phyloP scores from a whole-genome alignment of 1,140 invertebrate genomes.

The Caenorhabditis tropicalis region DNA sequence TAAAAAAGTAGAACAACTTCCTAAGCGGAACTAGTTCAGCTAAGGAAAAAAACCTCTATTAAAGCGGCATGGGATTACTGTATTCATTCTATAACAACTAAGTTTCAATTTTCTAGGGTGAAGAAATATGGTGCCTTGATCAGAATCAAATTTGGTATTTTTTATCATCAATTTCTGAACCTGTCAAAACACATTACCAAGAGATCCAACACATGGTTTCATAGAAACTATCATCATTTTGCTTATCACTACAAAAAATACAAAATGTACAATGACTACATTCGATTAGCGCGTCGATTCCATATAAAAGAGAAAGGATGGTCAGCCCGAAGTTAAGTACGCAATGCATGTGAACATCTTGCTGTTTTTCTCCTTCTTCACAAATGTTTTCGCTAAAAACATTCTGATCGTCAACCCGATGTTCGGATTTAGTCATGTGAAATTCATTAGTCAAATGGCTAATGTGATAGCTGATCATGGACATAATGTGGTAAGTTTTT shows the following conservation, averaged over 20 bases:
- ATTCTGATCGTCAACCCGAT: conserved; percentile 1
- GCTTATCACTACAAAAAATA: neutral
- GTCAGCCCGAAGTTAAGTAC: neutral
- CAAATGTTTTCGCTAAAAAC: neutral
- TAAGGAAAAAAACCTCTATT: too few species aligned
- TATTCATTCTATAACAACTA: too few species aligned
- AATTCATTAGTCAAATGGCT: conserved; percentile 3
- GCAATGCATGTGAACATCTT: neutral
- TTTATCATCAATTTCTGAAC: too few species aligned
- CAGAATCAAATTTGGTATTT: too few species aligned
- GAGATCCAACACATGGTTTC: too few species aligned
- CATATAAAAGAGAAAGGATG: neutral
- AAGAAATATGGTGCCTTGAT: too few species aligned
- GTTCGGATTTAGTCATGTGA: neutral
- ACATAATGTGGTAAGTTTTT: conserved; percentile 27
- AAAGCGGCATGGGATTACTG: too few species aligned
- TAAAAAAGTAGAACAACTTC: too few species aligned
- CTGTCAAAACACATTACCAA: too few species aligned
- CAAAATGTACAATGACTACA: neutral
- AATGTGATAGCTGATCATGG: conserved; percentile 2
- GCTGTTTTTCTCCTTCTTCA: neutral
- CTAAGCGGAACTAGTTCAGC: too few species aligned
- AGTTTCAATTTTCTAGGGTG: too few species aligned
- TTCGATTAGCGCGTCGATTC: neutral
- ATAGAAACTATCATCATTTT: neutral